Conservation (phyloP, 2,113 vertebrate species). For the Corythoichthys intestinalis region DNA sequence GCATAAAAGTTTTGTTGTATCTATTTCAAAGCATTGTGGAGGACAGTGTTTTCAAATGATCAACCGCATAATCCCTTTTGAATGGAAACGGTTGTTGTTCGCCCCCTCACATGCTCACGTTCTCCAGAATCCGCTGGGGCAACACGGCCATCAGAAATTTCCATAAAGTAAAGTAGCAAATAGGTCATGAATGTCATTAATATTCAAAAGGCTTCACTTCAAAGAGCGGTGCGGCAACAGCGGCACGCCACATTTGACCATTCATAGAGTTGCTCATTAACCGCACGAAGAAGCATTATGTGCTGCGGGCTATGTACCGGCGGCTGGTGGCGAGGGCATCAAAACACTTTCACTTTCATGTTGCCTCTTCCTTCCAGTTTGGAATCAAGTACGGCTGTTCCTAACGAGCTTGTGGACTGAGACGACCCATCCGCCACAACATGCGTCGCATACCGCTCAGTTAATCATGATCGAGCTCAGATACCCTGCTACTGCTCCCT, state of each 20-base stretch:
- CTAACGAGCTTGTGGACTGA: conserved; percentile 43
- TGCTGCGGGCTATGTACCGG: conserved; percentile 45
- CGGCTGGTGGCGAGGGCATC: conserved; percentile 46
- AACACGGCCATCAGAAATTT: conserved; percentile 61
- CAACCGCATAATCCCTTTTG: conserved; percentile 19
- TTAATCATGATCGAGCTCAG: conserved; percentile 43
- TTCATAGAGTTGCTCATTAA: conserved; percentile 60
- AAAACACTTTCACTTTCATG: conserved; percentile 52
- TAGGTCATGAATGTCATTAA: conserved; percentile 69
- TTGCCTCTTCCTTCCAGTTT: conserved; percentile 22
- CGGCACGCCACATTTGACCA: conserved; percentile 62
- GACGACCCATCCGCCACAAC: conserved; percentile 19
- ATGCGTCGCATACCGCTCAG: conserved; percentile 34
- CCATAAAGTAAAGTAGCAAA: conserved; percentile 66
- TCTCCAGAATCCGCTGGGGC: conserved; percentile 39
- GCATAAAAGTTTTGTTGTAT: conserved; percentile 7
- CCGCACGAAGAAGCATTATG: conserved; percentile 44
- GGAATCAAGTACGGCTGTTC: conserved; percentile 17
- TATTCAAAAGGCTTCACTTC: conserved; percentile 63
- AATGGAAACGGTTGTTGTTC: conserved; percentile 53
- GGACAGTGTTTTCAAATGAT: neutral
- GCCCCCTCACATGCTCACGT: conserved; percentile 25
- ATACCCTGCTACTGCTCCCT: conserved; percentile 29
- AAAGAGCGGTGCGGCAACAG: conserved; percentile 58
- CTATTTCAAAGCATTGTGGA: neutral